phyloP scores from a whole-genome alignment of 2,888 invertebrate genomes.

The Pachydiplax longipennis region DNA sequence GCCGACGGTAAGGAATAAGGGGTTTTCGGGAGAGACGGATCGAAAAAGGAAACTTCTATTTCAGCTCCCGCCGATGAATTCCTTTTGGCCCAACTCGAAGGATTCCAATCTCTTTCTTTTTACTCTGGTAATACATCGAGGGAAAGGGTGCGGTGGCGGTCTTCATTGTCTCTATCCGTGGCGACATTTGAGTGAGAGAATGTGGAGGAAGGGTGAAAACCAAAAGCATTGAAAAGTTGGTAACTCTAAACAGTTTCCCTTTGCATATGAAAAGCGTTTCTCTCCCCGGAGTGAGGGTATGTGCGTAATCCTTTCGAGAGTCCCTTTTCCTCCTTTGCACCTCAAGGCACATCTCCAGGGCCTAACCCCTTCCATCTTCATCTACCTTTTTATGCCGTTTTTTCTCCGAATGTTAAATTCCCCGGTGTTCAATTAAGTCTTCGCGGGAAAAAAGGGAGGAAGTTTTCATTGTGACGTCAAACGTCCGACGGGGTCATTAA shows the following conservation, averaged over 20 bases:
- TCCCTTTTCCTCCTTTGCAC: neutral
- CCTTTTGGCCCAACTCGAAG: neutral
- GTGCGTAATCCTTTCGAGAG: neutral
- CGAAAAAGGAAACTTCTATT: neutral
- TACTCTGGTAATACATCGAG: neutral
- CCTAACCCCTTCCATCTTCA: neutral
- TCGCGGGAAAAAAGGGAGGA: neutral
- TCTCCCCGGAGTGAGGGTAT: neutral
- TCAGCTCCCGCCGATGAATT: neutral
- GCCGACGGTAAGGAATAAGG: neutral
- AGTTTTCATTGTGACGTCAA: slow-evolving; percentile 35
- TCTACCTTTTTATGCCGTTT: neutral
- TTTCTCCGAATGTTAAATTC: neutral
- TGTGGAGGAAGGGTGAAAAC: neutral
- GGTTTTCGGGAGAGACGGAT: neutral
- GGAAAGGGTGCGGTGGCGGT: neutral
- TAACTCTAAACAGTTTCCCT: neutral
- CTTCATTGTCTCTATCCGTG: neutral
- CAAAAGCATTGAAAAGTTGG: neutral
- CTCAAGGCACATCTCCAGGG: neutral
- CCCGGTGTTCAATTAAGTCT: slow-evolving; percentile 31
- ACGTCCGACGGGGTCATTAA: slow-evolving; percentile 22
- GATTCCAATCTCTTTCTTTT: neutral
- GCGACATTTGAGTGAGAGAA: neutral
- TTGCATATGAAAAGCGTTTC: slow-evolving; percentile 8